Evolutionary conservation across 2,888 invertebrate genomes (phyloP), one percentile per base, ranked within the genome.

Genomic region (Metopia argyrocephala): DNA sequence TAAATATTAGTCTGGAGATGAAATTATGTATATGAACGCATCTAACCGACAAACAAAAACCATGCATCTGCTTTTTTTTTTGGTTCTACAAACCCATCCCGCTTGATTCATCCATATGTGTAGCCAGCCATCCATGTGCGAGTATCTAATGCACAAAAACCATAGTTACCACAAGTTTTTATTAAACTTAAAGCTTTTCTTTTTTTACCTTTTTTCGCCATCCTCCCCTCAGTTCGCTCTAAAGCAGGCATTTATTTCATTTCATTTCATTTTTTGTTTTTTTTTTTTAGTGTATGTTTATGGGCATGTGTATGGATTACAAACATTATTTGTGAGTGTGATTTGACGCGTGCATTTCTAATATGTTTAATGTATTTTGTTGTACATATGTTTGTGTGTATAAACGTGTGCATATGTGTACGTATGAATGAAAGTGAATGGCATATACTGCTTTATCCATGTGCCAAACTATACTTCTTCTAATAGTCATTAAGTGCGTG

Each of bases 91-190:
- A 46, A n/a, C 27, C 61, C 38, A 57, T 21, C 21, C 48, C 38
- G n/a, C 57, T 25, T 23, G 21, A 31, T 31, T 48, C 48, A 57
- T 62, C 48, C 56, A 62, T 76, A 48, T 31, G 9, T 31, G 31
- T 31, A 31, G 31, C 12, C 31, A 18, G 18, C 50, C 28, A 56
- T 66, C 65, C 71, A n/a, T n/a, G n/a, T n/a, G n/a, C n/a, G n/a
- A n/a, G n/a, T n/a, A 62, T 73, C 23, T 59, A 65, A 65, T 50
- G 54, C 65, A 62, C 56, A 74, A 61, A 74, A 78, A 70, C 81
- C 81, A 81, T 81, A 61, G 81, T 50, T 78, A 81, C 81, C 81
- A 62, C 81, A 81, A 78, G 64, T 74, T 78, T 81, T 75, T 81
- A 78, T 81, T 81, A 78, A 81, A 78, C 59, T 74, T 70, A 46